Evolutionary conservation across 2,113 vertebrate genomes (phyloP).

Genomic region (Silurus meridionalis): DNA sequence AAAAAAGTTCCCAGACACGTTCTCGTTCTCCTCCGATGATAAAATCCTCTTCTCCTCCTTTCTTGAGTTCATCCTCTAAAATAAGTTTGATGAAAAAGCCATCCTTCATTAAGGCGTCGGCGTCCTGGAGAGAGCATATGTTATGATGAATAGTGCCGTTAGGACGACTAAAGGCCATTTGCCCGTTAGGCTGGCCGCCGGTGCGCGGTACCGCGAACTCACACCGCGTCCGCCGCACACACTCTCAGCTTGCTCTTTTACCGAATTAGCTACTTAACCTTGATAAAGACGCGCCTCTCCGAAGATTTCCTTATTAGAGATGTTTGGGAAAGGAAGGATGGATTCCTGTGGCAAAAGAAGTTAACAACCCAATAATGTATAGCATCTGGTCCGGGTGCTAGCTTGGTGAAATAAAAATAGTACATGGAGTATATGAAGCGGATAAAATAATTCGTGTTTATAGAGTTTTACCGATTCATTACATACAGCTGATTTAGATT

Average conservation of each 20-base stretch:
- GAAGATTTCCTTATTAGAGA: constrained; percentile 46
- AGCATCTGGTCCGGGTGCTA: constrained; percentile 13
- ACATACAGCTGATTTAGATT: not conserved
- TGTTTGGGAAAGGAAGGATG: constrained; percentile 20
- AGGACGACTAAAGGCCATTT: constrained; percentile 81
- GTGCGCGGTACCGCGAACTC: constrained; percentile 57
- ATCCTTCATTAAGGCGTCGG: constrained; percentile 78
- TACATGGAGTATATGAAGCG: not conserved
- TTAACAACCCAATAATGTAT: constrained; percentile 42
- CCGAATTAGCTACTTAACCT: constrained; percentile 75
- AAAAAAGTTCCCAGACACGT: constrained; percentile 5
- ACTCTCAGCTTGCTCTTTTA: constrained; percentile 61
- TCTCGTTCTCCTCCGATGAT: constrained; percentile 22
- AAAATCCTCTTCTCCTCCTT: constrained; percentile 3
- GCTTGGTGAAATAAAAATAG: not conserved
- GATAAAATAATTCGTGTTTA: not conserved
- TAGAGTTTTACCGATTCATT: not conserved
- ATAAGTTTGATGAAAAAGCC: constrained; percentile 62
- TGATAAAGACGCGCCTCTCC: constrained; percentile 58
- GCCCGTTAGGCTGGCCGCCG: constrained; percentile 71
- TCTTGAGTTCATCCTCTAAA: constrained; percentile 53
- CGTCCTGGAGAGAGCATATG: constrained; percentile 82
- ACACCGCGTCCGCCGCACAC: constrained; percentile 68
- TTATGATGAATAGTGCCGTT: constrained; percentile 80
- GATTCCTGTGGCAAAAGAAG: constrained; percentile 46